These are phyloP conservation scores for Drosophila helvetica DNA, from an alignment of 2,888 invertebrate genomes.

Conservation along the genomic window DNA sequence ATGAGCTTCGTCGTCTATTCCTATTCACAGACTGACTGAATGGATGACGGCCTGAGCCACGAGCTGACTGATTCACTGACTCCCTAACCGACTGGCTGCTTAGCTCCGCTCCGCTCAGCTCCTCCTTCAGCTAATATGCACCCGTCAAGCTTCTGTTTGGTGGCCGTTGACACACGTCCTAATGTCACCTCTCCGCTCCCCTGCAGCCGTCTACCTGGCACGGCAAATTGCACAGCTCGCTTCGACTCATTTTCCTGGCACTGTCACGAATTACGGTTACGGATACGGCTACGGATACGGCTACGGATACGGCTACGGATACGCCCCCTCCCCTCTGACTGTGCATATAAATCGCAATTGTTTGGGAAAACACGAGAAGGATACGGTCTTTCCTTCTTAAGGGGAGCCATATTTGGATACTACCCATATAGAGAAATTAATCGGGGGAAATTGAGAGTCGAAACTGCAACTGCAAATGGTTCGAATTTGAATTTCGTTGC, in stretches of 20 bases:
- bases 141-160: constrained; percentile 29
- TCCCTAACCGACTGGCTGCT: constrained; percentile 23
- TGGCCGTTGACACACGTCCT: constrained; percentile 4
- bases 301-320: constrained; percentile 6
- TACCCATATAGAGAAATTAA: neutral
- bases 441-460: neutral
- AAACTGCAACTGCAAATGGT: neutral
- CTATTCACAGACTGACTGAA: constrained; percentile 14
- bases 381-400: too few relatives aligned
- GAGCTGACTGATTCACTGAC: constrained; percentile 17
- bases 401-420: neutral
- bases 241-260: constrained; percentile 20
- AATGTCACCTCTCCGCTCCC: neutral
- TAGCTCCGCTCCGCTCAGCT: neutral
- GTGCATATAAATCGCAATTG: constrained; percentile 47
- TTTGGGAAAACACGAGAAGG: constrained; percentile 22
- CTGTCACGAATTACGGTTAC: constrained; percentile 23
- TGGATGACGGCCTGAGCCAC: neutral
- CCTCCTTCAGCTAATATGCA: constrained; percentile 53
- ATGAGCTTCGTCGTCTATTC: constrained; percentile 26
- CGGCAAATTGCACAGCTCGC: constrained; percentile 52
- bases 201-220: constrained; percentile 10
- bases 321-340: neutral
- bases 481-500: constrained; percentile 8
- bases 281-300: neutral